phyloP scores from a whole-genome alignment of 1,140 invertebrate species.

The Armadillidium nasatum region DNA sequence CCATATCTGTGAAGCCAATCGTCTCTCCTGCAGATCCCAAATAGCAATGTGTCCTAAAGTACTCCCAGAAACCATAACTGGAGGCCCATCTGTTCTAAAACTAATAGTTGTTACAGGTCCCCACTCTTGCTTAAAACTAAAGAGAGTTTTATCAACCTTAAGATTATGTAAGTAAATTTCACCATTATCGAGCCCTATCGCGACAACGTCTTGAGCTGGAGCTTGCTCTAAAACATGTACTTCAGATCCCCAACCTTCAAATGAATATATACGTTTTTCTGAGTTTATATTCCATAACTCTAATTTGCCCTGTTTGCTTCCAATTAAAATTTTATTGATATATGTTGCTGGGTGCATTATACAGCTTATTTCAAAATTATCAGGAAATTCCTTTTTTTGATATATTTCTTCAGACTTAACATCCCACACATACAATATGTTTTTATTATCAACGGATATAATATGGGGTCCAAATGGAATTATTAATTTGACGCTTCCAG shows the following conservation, averaged over 20 bases:
- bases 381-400: slow-evolving; percentile 58
- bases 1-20: slow-evolving; percentile 67
- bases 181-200: slow-evolving; percentile 75
- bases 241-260: slow-evolving; percentile 67
- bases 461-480: slow-evolving; percentile 81
- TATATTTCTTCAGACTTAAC: slow-evolving; percentile 63
- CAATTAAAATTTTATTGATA: slow-evolving; percentile 90
- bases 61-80: slow-evolving; percentile 81
- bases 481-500: slow-evolving; percentile 66
- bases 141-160: slow-evolving; percentile 74
- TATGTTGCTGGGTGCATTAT: slow-evolving; percentile 87
- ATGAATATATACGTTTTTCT: slow-evolving; percentile 70
- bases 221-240: slow-evolving; percentile 71
- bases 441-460: slow-evolving; percentile 75
- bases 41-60: slow-evolving; percentile 71
- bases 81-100: slow-evolving; percentile 80
- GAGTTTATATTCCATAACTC: slow-evolving; percentile 88
- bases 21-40: slow-evolving; percentile 87
- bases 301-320: slow-evolving; percentile 77
- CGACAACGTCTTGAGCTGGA: slow-evolving; percentile 84
- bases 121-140: slow-evolving; percentile 88
- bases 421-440: slow-evolving; percentile 72
- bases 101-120: slow-evolving; percentile 76
- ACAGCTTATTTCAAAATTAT: slow-evolving; percentile 68
- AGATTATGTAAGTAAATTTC: slow-evolving; percentile 84